Percentiles rank a stretch among this genome's conserved stretches.
Conservation (phyloP, 2,113 vertebrate species). For the Agelaius tricolor region DNA sequence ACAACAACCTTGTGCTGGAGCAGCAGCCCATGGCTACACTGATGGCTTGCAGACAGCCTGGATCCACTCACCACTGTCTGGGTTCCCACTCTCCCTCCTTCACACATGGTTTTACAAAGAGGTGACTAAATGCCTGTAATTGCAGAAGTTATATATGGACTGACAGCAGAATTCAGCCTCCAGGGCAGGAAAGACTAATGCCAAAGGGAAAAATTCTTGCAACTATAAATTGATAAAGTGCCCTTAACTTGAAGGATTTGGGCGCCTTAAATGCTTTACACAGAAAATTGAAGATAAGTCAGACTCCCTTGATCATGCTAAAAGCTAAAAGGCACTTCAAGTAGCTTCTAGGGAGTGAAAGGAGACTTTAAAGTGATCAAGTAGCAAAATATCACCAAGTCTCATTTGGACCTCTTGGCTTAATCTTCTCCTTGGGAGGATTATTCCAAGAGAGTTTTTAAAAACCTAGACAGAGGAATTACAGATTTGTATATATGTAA, state of each 20-base stretch:
- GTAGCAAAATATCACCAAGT: slow-evolving; percentile 10
- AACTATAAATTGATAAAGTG: neutral
- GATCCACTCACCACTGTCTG: fast-evolving
- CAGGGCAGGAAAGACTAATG: neutral
- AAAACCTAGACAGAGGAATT: neutral
- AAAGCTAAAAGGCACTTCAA: slow-evolving; percentile 33
- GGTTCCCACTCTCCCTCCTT: neutral
- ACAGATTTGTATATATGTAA: neutral
- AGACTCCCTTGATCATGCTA: slow-evolving; percentile 14
- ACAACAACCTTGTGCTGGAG: fast-evolving
- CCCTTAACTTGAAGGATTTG: neutral
- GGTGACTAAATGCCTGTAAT: neutral
- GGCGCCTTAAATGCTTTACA: neutral
- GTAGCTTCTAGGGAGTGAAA: neutral
- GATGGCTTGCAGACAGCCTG: neutral
- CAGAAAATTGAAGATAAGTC: neutral
- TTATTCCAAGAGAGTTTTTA: neutral
- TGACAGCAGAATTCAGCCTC: neutral
- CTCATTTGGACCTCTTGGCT: neutral
- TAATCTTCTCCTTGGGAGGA: neutral
- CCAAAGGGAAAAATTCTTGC: neutral
- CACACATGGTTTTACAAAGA: neutral
- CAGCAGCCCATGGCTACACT: neutral
- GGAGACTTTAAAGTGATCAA: neutral
- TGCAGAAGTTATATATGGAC: neutral